Base-by-base conservation (phyloP, 2,797 vertebrate species). In the Lithobates pipiens region DNA sequence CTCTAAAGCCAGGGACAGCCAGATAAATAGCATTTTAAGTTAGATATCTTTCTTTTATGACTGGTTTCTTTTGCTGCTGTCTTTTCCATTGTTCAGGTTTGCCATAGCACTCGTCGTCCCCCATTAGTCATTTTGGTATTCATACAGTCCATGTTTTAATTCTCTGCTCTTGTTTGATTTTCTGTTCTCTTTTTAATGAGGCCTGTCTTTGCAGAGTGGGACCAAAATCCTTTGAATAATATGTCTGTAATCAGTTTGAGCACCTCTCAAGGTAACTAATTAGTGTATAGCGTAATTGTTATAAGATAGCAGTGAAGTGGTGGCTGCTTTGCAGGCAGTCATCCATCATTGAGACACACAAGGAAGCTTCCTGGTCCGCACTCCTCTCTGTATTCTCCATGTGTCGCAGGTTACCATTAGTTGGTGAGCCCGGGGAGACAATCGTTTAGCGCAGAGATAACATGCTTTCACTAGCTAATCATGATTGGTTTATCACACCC, bases 111-210 rank as follows among this genome's bases (percentile, higher is more conserved):
- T 2, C 50, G 10, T 61, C 18, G 57, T 65, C 10, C 21, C 57
- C 61, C n/a, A 65, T 65, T 65, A 65, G 61, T 65, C 61, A 23
- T 65, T 65, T 23, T 8, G 23, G 61, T 23, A 23, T 65, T 65
- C 61, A 65, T 65, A 65, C 7, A 29, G 25, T 44, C 25, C n/a
- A 25, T 46, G 23, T 75, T 75, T 42, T 75, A 29, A 46, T 75
- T 27, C 42, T 8, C 42, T 32, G 44, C 73, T 16, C 44, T 50
- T 74, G 42, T 75, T 75, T 50, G 73, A 75, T 46, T 75, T 75
- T n/a, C 73, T 75, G 73, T 75, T 75, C 73, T 54, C 4, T 3
- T 50, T 50, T 75, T 50, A 75, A 75, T 75, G n/a, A 27, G 61
- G 25, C 44, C 44, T 32, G 75, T 76, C 32, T 61, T 29, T 21